Evolutionary conservation across 2,888 invertebrate species (phyloP), one percentile per base, ranked within the genome.

Genomic region (Busseola fusca): DNA sequence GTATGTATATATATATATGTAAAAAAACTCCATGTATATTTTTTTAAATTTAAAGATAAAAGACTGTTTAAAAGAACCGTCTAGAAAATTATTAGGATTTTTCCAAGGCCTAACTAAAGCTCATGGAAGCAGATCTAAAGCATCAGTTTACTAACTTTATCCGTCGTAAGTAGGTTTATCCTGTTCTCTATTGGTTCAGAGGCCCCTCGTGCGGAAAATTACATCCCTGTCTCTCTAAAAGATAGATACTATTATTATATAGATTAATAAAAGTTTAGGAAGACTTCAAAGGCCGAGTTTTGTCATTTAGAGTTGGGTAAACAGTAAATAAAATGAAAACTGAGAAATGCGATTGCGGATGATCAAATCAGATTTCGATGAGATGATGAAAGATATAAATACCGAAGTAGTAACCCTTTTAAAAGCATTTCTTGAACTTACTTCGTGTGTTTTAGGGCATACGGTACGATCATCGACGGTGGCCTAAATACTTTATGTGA

Each of bases 181-280:
- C 87, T 81, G 79, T 84, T 86, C 87, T 87, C 86, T 89, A 89
- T 90, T 91, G 90, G 90, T 90, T 91, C 89, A 89, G 84, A 87
- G 80, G 82, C 81, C 84, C 78, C 85, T 90, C 89, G 86, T 59
- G 89, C 88, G 89, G 90, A 92, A 92, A 92, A 92, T 92, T 89
- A 91, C 88, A 88, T 89, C 87, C 84, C 82, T 79, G 77, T 84
- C 77, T 84, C 78, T 82, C 72, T 78, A 79, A 86, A 84, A 87
- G 82, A 85, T 75, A 81, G 77, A 79, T 85, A 81, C 74, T 72
- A 78, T 80, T 84, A 83, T 78, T 82, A 82, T 81, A 84, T 80
- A 78, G 74, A 84, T 81, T 84, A 80, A 84, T 86, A 83, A 83
- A 83, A 80, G 72, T 83, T 80, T 66, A 56, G 64, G 72, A 74